Base-by-base conservation (phyloP, 2,797 vertebrate species). In the Artibeus lituratus region DNA sequence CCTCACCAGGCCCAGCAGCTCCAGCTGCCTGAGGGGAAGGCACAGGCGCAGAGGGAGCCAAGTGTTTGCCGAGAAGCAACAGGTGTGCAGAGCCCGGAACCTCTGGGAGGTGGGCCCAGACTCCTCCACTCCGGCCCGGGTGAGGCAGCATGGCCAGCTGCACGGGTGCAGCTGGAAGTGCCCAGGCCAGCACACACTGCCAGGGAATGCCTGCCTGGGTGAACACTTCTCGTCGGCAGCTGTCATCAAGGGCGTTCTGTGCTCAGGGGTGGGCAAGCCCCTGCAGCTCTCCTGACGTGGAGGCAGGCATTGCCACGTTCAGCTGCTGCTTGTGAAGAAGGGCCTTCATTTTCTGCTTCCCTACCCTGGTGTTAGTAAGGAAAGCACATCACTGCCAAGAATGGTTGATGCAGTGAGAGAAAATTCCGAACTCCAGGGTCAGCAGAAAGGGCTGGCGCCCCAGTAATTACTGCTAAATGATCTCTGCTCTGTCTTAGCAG, bases 311-410 rank as follows among this genome's bases (percentile, higher is more conserved):
- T 80, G 73, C 62, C 82, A 94, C 44, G 78, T 65, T 55, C 72
- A 81, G 70, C 77, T 59, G 87, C 73, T 62, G 65, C 77, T 85
- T 95, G 93, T 2, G 0, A 67, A 24, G 87, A 91, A 83, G 44
- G 77, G 49, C 80, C 47, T 87, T 96, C 77, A 55, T 94, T 86
- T 89, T 85, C 95, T 88, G 84, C 73, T 92, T 73, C 87, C 62
- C 37, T 44, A 55, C 22, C 21, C 93, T 44, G n/a, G 87, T 86
- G 67, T 94, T 90, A 93, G 88, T 76, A 90, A 91, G 77, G 90
- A 81, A 47, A 76, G 85, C 81, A 67, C 49, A 83, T 93, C 90
- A 95, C 85, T 92, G 91, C 87, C 55, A 86, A 73, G 81, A 88
- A 82, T 11, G 35, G 81, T 49, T 81, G 67, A 84, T 10, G 32